A percentile compares a stretch with the other conserved stretches of the same genome.
These are phyloP conservation scores for Ceramica pisi DNA, from an alignment of 2,888 invertebrate genomes.

Conservation along the genomic window DNA sequence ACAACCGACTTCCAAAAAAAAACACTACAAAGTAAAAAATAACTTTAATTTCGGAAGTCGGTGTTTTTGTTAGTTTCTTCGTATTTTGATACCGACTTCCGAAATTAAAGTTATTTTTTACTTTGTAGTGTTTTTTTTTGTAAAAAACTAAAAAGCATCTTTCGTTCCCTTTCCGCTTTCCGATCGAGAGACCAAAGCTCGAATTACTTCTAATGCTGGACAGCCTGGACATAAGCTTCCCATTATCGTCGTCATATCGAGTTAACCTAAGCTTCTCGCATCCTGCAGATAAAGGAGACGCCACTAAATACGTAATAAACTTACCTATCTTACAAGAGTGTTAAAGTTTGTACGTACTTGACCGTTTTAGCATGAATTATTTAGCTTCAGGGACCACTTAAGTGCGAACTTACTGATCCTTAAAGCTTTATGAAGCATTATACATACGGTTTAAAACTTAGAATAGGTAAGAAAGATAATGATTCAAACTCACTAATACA, in stretches of 20 bases:
- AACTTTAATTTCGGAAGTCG: no score
- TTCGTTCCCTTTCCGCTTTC: not conserved
- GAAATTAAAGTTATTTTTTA: no score
- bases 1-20: no score
- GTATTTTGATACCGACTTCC: no score
- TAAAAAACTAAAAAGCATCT: no score
- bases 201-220: not conserved
- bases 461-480: not conserved
- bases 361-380: constrained; percentile 18
- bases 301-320: constrained; percentile 8
- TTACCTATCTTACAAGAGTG: constrained; percentile 15
- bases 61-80: no score
- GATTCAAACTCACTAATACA: not conserved
- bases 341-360: constrained; percentile 13
- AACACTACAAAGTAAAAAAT: no score
- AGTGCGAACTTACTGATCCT: not conserved
- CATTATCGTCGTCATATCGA: not conserved
- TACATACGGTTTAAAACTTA: constrained; percentile 10
- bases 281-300: not conserved
- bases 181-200: not conserved
- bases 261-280: not conserved
- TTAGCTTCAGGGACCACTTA: constrained; percentile 10
- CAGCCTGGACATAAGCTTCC: not conserved
- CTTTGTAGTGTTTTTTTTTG: no score
- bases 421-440: constrained; percentile 3